Evolutionary conservation across 1,140 invertebrate species (phyloP), one percentile per base, ranked within the genome.

Genomic region (Neodiprion virginianus): DNA sequence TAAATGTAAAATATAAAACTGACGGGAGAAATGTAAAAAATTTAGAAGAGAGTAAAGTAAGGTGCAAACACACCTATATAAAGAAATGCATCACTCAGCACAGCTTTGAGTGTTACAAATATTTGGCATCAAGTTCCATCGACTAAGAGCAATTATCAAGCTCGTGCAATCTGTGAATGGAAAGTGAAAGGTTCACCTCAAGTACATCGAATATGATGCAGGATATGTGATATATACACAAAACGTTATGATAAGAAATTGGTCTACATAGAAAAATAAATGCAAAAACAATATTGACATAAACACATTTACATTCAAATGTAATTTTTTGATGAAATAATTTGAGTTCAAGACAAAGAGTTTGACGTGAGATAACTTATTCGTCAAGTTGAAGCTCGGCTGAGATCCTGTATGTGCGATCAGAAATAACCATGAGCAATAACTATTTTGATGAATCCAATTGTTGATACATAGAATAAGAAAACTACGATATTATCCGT

Each of bases 171-270:
- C 67, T 69, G 21, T 28, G 4, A 69, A 69, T 12, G 67, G 11
- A 69, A 69, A 69, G 67, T 69, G 67, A 69, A 69, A 69, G 67
- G 67, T 17, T 14, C 11, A 21, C 11, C 67, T 47, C 40, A 69
- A 21, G 12, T 14, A 14, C 12, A 65, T 65, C 1, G 17, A 65
- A 21, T 65, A 7, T 65, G 17, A 21, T 14, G 7, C 17, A 21
- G 17, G 17, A 7, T 14, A 14, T 7, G 21, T 47, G 40, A 23
- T 17, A 47, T 17, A 65, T 1, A 65, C 17, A 65, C 17, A 3
- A 14, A 65, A 65, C 7, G 61, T 7, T 14, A 14, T 69, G 67
- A 21, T 69, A 8, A 14, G 53, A 69, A 23, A 69, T 11, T 69
- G 40, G 12, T 0, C 23, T 69, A 7, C n/a, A 7, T 23, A 23